Evolutionary conservation across 2,797 vertebrate genomes (phyloP).

Genomic region (Uromys caudimaculatus): DNA sequence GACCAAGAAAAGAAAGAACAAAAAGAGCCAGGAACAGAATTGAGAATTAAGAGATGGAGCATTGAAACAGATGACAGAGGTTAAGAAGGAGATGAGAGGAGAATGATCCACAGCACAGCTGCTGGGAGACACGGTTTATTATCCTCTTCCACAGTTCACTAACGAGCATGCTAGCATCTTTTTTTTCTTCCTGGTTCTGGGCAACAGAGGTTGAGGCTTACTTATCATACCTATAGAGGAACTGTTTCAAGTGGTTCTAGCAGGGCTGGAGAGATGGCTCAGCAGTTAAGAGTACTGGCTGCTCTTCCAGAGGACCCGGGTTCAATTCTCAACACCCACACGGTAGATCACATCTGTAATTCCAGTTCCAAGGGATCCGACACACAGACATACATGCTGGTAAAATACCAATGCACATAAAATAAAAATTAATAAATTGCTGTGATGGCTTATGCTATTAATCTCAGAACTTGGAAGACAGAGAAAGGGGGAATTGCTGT

Average conservation of each 20-base stretch:
- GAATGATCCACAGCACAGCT: not conserved
- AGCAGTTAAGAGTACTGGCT: not conserved
- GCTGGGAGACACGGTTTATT: not conserved
- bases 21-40: constrained; percentile 22
- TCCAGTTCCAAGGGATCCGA: not conserved
- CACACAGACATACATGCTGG: not conserved
- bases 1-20: not conserved
- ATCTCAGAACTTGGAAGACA: not conserved
- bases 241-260: constrained; percentile 2
- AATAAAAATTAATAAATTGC: not conserved
- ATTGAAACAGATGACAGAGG: not conserved
- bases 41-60: constrained; percentile 16
- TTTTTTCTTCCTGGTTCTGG: not conserved
- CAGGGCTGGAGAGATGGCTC: not conserved
- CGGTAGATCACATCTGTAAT: not conserved
- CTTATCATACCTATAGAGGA: not conserved
- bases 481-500: not conserved
- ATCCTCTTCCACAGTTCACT: not conserved
- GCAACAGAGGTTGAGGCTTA: not conserved
- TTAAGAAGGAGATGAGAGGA: constrained; percentile 40
- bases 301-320: not conserved
- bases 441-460: not conserved
- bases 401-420: not conserved
- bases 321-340: not conserved
- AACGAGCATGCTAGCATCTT: not conserved